Conservation (phyloP, 2,797 vertebrate genomes). For the Halcyon chelicuti region DNA sequence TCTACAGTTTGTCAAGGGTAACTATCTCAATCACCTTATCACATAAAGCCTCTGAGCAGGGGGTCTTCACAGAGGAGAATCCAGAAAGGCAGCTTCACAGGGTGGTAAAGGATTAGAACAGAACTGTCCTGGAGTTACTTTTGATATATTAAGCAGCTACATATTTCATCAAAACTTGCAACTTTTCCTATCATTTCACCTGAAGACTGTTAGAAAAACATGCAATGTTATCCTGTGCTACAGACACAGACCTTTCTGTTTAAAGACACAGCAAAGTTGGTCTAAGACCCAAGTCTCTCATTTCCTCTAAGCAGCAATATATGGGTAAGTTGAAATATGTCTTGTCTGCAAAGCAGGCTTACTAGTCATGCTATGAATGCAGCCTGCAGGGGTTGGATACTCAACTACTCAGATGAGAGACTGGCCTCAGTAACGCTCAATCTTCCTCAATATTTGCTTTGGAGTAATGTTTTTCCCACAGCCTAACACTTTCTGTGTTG, state of each 20-base stretch:
- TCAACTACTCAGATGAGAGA: background rate
- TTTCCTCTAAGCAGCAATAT: accelerated
- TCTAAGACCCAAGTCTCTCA: accelerated
- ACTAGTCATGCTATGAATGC: accelerated
- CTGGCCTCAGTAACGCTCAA: background rate
- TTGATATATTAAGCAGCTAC: background rate
- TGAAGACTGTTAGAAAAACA: background rate
- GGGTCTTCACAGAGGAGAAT: background rate
- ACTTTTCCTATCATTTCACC: background rate
- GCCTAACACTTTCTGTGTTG: background rate
- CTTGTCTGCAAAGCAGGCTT: background rate
- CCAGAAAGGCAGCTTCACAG: background rate
- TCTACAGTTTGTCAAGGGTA: background rate
- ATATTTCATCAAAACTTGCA: background rate
- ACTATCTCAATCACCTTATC: accelerated
- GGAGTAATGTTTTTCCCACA: background rate
- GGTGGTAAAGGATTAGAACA: background rate
- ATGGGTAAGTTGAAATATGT: background rate
- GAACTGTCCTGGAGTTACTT: accelerated
- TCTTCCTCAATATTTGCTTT: background rate
- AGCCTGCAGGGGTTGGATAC: background rate
- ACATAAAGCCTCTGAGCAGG: background rate
- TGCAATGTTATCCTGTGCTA: accelerated
- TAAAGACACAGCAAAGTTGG: background rate
- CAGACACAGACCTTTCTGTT: accelerated